Base-by-base conservation (phyloP, 2,113 vertebrate genomes). In the Neolamprologus cancellatus region DNA sequence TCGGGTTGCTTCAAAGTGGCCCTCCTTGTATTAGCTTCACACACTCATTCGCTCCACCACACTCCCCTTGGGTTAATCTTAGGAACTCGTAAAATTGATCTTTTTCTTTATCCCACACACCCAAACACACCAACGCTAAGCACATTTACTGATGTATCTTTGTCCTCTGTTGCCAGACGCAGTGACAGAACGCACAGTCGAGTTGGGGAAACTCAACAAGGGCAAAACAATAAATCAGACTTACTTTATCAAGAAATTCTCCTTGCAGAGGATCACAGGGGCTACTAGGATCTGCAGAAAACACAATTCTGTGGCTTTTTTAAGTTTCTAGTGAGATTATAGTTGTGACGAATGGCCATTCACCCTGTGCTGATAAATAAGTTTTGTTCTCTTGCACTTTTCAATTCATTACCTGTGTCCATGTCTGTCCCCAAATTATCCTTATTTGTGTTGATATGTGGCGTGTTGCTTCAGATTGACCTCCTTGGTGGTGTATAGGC, bases 171-270 rank as follows among this genome's bases (percentile, higher is more conserved):
- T 50, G 71, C 71, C 44, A 50, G 71, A 50, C 1, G 44, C 25
- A 76, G 5, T 76, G 28, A 76, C 71, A 48, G 39, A 5, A 48
- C 2, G 41, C 41, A 28, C 39, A 74, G 41, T 74, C 23, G 2
- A 76, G 71, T 76, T 30, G 14, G 8, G 20, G 44, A 83, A 34
- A 52, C 52, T 54, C 39, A 76, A 50, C 71, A 50, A 76, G 71
- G 71, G 71, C 71, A 76, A 86, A 89, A 50, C 76, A 53, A 89
- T 88, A 82, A 88, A 88, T 92, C 78, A 88, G 85, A 76, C 28
- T 4, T 79, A 25, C 57, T 81, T 89, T 85, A 87, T 89, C 90
- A 78, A 78, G 23, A 32, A 14, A 84, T 66, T 66, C 36, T 76
- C 53, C 44, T 12, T 12, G 82, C 39, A 71, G 81, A 11, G 44